Evolutionary conservation across 2,797 vertebrate species (phyloP).

Genomic region (Tamandua tetradactyla): DNA sequence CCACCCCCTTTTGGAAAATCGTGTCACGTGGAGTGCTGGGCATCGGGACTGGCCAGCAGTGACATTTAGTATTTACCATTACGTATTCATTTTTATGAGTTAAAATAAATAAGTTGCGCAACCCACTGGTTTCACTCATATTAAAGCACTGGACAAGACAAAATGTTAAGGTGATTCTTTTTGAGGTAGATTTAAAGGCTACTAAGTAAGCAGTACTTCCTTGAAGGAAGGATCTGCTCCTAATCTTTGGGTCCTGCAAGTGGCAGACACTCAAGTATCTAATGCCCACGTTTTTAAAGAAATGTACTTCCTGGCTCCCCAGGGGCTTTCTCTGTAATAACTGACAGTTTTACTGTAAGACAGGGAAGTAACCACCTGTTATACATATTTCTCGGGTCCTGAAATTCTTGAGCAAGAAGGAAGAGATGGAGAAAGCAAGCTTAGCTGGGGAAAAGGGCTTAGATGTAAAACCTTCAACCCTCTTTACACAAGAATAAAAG

Average conservation of each 20-base stretch:
- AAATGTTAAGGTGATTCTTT: neutral
- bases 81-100: neutral
- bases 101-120: neutral
- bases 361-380: neutral
- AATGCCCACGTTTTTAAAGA: neutral
- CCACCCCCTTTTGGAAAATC: neutral
- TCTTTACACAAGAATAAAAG: neutral
- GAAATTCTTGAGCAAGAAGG: conserved; percentile 38
- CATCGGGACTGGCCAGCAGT: neutral
- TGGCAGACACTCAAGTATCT: accelerated
- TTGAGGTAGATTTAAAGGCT: neutral
- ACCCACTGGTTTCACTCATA: neutral
- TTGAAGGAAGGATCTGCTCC: neutral
- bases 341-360: neutral
- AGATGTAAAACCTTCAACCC: neutral
- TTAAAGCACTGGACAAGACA: neutral
- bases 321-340: neutral
- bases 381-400: neutral
- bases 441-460: neutral
- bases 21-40: accelerated
- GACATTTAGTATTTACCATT: too few relatives aligned
- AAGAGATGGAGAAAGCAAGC: conserved; percentile 15
- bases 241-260: neutral
- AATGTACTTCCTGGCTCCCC: neutral
- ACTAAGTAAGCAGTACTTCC: neutral